A percentile compares a stretch with the other conserved stretches of the same genome.
phyloP scores from a whole-genome alignment of 2,113 vertebrate species.

The Vulpes vulpes region DNA sequence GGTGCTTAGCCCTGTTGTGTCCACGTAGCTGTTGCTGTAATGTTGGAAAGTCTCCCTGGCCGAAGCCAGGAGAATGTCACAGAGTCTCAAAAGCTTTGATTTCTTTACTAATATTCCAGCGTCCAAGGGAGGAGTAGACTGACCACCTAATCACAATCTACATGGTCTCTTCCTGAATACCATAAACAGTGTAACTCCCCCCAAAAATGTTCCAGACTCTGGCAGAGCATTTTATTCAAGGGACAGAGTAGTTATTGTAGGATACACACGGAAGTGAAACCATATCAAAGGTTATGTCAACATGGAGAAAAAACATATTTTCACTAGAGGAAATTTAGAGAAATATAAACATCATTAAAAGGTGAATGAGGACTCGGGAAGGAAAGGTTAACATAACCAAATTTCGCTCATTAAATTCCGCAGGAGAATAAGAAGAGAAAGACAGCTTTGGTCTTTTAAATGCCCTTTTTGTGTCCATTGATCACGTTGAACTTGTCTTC shows the following conservation, averaged over 20 bases:
- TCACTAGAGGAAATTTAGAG: slow-evolving; percentile 33
- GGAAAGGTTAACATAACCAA: slow-evolving; percentile 63
- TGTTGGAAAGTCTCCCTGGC: neutral
- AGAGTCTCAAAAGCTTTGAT: neutral
- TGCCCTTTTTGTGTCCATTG: neutral
- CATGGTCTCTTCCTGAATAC: neutral
- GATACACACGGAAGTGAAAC: neutral
- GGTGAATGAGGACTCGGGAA: slow-evolving; percentile 57
- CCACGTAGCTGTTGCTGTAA: neutral
- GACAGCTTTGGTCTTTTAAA: neutral
- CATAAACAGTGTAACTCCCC: neutral
- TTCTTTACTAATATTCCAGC: neutral
- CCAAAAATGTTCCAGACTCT: neutral
- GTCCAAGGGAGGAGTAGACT: neutral
- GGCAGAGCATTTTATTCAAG: slow-evolving; percentile 59
- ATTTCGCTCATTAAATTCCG: slow-evolving; percentile 33
- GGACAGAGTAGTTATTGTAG: slow-evolving; percentile 22
- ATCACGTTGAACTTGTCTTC: neutral
- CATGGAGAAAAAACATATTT: slow-evolving; percentile 48
- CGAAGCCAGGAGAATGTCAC: neutral
- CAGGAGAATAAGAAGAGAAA: neutral
- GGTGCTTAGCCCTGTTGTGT: neutral
- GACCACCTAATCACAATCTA: neutral
- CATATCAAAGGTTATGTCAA: slow-evolving; percentile 70
- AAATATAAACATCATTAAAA: slow-evolving; percentile 73